Percentiles rank a stretch among this genome's conserved stretches.
Conservation (phyloP, 2,888 invertebrate genomes). For the Chesias legatella region DNA sequence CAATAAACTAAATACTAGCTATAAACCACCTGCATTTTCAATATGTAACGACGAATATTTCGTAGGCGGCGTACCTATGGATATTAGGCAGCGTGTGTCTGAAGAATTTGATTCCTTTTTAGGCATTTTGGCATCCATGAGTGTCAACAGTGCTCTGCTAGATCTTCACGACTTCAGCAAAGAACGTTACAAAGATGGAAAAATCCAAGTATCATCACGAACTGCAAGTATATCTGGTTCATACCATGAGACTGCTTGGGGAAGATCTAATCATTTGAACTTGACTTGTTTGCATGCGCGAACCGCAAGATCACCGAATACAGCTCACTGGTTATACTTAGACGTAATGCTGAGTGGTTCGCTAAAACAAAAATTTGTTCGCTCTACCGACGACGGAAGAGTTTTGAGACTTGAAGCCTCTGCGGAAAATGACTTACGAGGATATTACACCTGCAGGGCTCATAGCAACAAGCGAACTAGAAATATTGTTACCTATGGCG, state of each 20-base stretch:
- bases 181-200: conserved; percentile 51
- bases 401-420: conserved; percentile 54
- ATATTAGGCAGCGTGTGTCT: conserved; percentile 32
- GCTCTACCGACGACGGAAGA: conserved; percentile 55
- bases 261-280: conserved; percentile 58
- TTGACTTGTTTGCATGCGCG: conserved; percentile 63
- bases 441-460: conserved; percentile 67
- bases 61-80: conserved; percentile 54
- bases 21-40: conserved; percentile 5
- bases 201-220: conserved; percentile 59
- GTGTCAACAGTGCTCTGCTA: conserved; percentile 45
- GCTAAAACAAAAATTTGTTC: conserved; percentile 40
- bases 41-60: conserved; percentile 62
- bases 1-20: background rate
- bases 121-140: conserved; percentile 55
- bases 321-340: conserved; percentile 59
- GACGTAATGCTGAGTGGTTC: conserved; percentile 46
- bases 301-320: conserved; percentile 37
- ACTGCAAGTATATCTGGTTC: conserved; percentile 67
- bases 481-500: conserved; percentile 69
- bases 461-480: conserved; percentile 48
- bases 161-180: conserved; percentile 52
- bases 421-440: conserved; percentile 54
- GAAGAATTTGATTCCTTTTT: conserved; percentile 50
- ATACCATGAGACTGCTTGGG: conserved; percentile 66